These are phyloP conservation scores for Cochlearius cochlearius DNA, from an alignment of 2,113 vertebrate genomes.

Conservation along the genomic window DNA sequence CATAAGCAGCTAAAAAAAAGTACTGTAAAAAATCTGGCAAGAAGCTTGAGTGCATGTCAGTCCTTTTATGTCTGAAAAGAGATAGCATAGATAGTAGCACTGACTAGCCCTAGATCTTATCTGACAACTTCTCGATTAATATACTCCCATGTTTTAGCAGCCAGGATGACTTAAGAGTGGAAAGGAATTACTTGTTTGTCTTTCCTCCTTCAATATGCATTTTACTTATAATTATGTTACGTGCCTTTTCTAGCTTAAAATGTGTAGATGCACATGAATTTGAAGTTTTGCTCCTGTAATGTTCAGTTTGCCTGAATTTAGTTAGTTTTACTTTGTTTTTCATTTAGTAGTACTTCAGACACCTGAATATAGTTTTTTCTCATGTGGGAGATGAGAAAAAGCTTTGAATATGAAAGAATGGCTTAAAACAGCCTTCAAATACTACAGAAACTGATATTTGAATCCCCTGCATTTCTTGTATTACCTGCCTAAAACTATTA, in stretches of 20 bases:
- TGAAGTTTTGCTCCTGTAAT: neutral
- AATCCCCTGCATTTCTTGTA: neutral
- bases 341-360: neutral
- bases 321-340: neutral
- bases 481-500: neutral
- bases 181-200: neutral
- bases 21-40: neutral
- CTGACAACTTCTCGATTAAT: neutral
- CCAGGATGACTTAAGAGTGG: neutral
- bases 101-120: neutral
- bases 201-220: neutral
- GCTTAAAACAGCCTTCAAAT: neutral
- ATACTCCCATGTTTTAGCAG: neutral
- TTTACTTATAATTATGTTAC: neutral
- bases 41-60: neutral
- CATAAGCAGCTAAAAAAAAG: neutral
- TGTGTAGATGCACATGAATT: accelerated
- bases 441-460: neutral
- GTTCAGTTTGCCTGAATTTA: neutral
- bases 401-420: neutral
- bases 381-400: neutral
- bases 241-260: neutral
- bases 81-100: neutral
- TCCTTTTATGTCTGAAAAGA: neutral
- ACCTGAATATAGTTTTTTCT: neutral